Conservation (phyloP, 2,113 vertebrate genomes). For the Pelvicachromis taeniatus region DNA sequence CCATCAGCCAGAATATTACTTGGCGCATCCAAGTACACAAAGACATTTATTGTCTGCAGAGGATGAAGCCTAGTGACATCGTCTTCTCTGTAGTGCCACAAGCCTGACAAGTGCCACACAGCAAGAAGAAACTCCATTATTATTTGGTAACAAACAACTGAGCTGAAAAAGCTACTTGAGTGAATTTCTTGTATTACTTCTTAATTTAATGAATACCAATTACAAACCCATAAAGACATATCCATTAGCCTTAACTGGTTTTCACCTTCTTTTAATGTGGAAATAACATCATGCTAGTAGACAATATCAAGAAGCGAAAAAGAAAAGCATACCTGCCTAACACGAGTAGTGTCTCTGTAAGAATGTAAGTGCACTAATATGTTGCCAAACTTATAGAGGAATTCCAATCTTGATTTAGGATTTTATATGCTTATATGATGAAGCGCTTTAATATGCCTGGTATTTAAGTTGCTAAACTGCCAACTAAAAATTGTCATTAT, state of each 20-base stretch:
- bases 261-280: neutral
- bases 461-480: neutral
- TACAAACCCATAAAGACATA: neutral
- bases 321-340: neutral
- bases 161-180: neutral
- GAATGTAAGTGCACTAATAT: neutral
- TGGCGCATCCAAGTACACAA: neutral
- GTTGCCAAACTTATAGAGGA: neutral
- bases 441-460: neutral
- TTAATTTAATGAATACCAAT: neutral
- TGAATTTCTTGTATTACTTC: neutral
- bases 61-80: neutral
- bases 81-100: neutral
- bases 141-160: neutral
- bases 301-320: neutral
- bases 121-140: neutral
- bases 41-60: neutral
- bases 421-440: neutral
- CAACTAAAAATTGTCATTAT: neutral
- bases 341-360: neutral
- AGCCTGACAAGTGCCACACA: neutral
- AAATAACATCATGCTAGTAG: neutral
- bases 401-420: neutral
- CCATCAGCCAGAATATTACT: neutral
- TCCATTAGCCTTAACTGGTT: neutral